Percentiles rank a stretch among this genome's conserved stretches.
Evolutionary conservation across 2,888 invertebrate genomes (phyloP).

Genomic region (Pyralis farinalis): DNA sequence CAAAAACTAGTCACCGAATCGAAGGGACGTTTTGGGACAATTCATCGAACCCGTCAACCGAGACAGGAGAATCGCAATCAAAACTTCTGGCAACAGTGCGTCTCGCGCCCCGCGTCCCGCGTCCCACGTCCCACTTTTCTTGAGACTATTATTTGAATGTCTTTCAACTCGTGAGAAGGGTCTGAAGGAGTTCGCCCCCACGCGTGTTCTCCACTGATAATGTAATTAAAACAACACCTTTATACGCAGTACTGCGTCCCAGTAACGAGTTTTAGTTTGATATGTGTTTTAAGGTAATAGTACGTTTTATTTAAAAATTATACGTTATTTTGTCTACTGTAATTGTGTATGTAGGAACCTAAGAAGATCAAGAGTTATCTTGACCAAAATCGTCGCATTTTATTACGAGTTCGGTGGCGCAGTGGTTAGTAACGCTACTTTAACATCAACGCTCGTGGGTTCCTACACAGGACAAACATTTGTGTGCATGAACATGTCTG

Average conservation of each 20-base stretch:
- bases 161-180: slow-evolving; percentile 79
- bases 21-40: slow-evolving; percentile 29
- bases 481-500: no score
- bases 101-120: slow-evolving; percentile 17
- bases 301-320: no score
- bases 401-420: no score
- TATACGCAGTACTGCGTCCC: slow-evolving; percentile 62
- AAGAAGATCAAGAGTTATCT: no score
- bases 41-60: slow-evolving; percentile 61
- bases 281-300: slow-evolving; percentile 15
- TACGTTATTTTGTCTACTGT: no score
- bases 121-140: slow-evolving; percentile 55
- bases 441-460: no score
- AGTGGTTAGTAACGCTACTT: no score
- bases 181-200: slow-evolving; percentile 43
- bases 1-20: slow-evolving; percentile 16
- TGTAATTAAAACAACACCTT: slow-evolving; percentile 82
- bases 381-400: no score
- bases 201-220: slow-evolving; percentile 76
- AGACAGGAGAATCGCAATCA: slow-evolving; percentile 71
- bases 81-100: slow-evolving; percentile 44
- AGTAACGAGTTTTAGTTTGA: slow-evolving; percentile 51
- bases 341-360: no score
- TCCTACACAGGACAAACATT: no score
- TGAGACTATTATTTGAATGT: slow-evolving; percentile 79